Conservation (phyloP, 2,797 vertebrate genomes). For the Lophotriccus pileatus region DNA sequence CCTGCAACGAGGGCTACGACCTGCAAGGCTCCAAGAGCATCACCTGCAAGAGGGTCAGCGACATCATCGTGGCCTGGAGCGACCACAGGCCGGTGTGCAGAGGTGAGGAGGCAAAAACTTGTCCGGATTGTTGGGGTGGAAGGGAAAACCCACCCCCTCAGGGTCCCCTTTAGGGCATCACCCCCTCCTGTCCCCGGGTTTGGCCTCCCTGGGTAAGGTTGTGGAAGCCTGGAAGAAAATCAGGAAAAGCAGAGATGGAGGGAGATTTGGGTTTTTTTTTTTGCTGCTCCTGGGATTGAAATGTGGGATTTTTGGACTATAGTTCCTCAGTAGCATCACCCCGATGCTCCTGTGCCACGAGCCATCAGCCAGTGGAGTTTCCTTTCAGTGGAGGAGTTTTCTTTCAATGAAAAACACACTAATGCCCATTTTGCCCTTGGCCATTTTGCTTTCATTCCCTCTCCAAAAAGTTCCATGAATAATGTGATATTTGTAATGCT, state of each 20-base stretch:
- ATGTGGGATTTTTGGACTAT: not conserved
- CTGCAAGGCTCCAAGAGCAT: constrained; percentile 98
- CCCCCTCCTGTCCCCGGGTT: accelerated
- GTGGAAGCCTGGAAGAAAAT: not conserved
- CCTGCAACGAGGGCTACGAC: constrained; percentile 96
- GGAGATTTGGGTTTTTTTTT: not conserved
- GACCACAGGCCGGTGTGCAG: constrained; percentile 96
- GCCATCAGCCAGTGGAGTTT: not conserved
- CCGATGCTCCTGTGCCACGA: not conserved
- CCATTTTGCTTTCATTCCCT: not conserved
- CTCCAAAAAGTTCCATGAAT: not conserved
- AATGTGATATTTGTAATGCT: constrained; percentile 28
- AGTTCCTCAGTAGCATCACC: not conserved
- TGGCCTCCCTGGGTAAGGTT: accelerated
- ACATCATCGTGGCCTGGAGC: constrained; percentile 97
- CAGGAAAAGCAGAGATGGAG: not conserved
- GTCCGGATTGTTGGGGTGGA: accelerated
- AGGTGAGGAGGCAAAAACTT: constrained; percentile 77
- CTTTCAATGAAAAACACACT: not conserved
- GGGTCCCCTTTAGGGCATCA: accelerated
- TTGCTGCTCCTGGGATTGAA: not conserved
- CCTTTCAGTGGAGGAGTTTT: not conserved
- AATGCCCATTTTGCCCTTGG: constrained; percentile 1
- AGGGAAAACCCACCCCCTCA: not conserved
- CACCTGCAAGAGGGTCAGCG: constrained; percentile 94